Conservation (phyloP, 2,113 vertebrate genomes). For the Eptesicus fuscus region DNA sequence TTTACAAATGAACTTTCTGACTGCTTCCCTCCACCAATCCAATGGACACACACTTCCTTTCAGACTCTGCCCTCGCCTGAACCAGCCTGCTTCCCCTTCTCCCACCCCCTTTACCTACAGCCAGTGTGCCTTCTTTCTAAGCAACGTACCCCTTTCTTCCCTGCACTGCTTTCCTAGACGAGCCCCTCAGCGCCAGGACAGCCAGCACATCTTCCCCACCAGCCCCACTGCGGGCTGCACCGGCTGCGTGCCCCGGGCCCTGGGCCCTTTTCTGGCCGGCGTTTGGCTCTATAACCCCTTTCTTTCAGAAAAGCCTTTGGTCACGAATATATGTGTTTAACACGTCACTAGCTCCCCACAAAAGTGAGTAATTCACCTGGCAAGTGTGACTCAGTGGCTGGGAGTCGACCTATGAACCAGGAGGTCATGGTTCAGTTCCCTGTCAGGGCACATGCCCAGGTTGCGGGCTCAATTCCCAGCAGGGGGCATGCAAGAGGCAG, state of each 20-base stretch:
- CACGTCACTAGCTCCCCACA: not conserved
- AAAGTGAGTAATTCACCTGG: not conserved
- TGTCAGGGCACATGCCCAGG: no score
- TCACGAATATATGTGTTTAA: not conserved
- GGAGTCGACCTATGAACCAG: no score
- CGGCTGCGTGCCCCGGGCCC: no score
- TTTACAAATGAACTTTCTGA: not conserved
- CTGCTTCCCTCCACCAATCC: not conserved
- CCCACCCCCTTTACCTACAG: not conserved
- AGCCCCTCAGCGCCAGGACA: no score
- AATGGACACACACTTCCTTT: not conserved
- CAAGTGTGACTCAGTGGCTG: no score
- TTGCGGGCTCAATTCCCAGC: no score
- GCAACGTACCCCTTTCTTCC: not conserved
- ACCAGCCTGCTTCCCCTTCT: not conserved
- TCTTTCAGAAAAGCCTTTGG: not conserved
- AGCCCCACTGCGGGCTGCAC: no score
- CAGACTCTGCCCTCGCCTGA: not conserved
- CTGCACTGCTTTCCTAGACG: not conserved
- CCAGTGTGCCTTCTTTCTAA: not conserved
- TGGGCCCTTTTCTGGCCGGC: not conserved
- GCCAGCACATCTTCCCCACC: not conserved
- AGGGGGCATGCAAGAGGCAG: no score
- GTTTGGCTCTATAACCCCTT: not conserved
- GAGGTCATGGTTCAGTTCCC: no score